These are phyloP conservation scores for Brachylomia viminalis DNA, from an alignment of 2,888 invertebrate species.

Conservation along the genomic window DNA sequence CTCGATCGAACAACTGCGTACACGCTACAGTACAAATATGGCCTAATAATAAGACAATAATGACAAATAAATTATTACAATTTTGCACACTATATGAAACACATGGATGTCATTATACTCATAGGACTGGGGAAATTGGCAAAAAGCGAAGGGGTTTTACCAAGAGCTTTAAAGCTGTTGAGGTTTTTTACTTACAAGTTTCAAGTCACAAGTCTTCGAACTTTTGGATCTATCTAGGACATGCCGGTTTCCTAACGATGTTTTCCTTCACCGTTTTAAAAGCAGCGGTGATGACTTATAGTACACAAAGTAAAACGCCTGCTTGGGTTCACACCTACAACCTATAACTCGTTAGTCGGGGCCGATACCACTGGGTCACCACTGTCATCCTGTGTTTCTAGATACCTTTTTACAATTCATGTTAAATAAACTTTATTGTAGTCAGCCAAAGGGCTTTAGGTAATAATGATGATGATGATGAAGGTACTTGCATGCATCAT, in stretches of 20 bases:
- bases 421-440: not conserved
- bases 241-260: not conserved
- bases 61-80: constrained; percentile 44
- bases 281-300: not conserved
- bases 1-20: constrained; percentile 24
- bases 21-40: constrained; percentile 19
- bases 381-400: not conserved
- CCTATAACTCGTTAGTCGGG: no score
- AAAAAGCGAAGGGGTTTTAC: constrained; percentile 12
- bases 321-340: not conserved
- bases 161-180: constrained; percentile 8
- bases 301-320: not conserved
- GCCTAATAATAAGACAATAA: constrained; percentile 37
- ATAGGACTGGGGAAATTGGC: constrained; percentile 31
- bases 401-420: no score
- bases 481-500: not conserved
- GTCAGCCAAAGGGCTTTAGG: not conserved
- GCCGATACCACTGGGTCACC: not conserved
- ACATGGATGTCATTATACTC: constrained; percentile 31
- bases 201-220: not conserved
- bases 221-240: not conserved
- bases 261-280: not conserved
- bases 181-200: not conserved
- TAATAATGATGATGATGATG: not conserved
- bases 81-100: constrained; percentile 24